These are phyloP conservation scores for Synchiropus splendidus DNA, from an alignment of 2,113 vertebrate species.

Conservation along the genomic window DNA sequence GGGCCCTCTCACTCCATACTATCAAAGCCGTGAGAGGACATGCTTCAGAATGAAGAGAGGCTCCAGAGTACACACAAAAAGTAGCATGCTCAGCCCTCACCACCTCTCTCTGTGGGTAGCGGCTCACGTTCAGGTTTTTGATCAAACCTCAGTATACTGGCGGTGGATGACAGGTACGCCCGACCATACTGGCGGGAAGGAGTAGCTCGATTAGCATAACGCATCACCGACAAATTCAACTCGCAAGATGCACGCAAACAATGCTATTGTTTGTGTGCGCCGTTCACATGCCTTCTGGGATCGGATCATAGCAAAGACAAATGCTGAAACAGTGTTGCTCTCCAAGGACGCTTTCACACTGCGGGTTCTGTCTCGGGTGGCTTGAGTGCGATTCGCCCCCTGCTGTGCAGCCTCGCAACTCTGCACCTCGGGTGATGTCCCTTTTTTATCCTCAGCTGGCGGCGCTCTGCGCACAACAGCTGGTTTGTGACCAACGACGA, in stretches of 20 bases:
- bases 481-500: no score
- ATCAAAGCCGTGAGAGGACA: constrained; percentile 63
- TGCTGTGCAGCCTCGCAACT: no score
- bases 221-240: constrained; percentile 49
- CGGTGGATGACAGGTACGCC: constrained; percentile 56
- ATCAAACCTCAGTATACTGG: constrained; percentile 50
- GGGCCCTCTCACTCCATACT: constrained; percentile 47
- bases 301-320: no score
- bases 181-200: constrained; percentile 39
- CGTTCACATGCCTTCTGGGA: no score
- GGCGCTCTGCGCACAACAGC: no score
- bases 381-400: no score
- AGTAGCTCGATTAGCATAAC: constrained; percentile 60
- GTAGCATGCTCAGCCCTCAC: constrained; percentile 53
- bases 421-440: no score
- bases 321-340: no score
- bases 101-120: constrained; percentile 46
- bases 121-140: constrained; percentile 57
- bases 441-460: no score
- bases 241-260: constrained; percentile 4
- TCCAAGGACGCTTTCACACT: no score
- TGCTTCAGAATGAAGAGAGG: constrained; percentile 49
- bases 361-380: no score
- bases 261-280: no score
- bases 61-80: constrained; percentile 48